Percentiles rank a stretch among this genome's conserved stretches.
phyloP scores from a whole-genome alignment of 2,797 vertebrate species.

The Australoheros facetus region DNA sequence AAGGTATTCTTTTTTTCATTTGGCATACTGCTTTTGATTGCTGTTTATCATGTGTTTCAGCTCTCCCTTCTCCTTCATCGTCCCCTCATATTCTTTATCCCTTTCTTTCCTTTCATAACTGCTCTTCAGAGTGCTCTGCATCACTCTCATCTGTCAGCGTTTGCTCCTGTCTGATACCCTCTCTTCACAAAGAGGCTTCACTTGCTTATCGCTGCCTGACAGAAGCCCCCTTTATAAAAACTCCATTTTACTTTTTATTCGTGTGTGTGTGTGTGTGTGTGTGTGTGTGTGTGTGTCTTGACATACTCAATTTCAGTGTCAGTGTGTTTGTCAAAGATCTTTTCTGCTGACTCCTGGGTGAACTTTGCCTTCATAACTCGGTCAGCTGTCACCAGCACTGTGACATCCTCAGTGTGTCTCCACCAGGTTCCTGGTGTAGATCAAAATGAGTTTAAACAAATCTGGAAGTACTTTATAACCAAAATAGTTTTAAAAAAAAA shows the following conservation, averaged over 20 bases:
- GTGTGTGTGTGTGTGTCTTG: not conserved
- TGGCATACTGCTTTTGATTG: not conserved
- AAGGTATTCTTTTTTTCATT: not conserved
- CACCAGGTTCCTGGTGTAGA: not conserved
- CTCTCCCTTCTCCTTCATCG: not conserved
- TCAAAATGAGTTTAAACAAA: not conserved
- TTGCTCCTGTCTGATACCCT: conserved; percentile 50
- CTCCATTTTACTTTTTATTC: conserved; percentile 43
- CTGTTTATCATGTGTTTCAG: not conserved
- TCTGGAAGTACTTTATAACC: not conserved
- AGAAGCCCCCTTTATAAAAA: conserved; percentile 53
- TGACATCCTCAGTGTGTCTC: conserved; percentile 4
- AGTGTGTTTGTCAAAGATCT: conserved; percentile 27
- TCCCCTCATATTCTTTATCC: conserved; percentile 11
- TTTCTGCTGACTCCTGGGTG: conserved; percentile 50
- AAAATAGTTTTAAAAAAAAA: not conserved
- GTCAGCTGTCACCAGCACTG: conserved; percentile 9
- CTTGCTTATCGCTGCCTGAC: conserved; percentile 55
- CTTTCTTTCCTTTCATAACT: conserved; percentile 22
- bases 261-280: not conserved
- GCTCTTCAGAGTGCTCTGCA: conserved; percentile 39
- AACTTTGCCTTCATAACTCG: conserved; percentile 28
- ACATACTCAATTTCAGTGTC: conserved; percentile 26
- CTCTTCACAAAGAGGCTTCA: conserved; percentile 42
- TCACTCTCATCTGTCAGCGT: conserved; percentile 54